These are phyloP conservation scores for Drosophila kohkoa DNA, from an alignment of 1,140 invertebrate species.

Conservation along the genomic window DNA sequence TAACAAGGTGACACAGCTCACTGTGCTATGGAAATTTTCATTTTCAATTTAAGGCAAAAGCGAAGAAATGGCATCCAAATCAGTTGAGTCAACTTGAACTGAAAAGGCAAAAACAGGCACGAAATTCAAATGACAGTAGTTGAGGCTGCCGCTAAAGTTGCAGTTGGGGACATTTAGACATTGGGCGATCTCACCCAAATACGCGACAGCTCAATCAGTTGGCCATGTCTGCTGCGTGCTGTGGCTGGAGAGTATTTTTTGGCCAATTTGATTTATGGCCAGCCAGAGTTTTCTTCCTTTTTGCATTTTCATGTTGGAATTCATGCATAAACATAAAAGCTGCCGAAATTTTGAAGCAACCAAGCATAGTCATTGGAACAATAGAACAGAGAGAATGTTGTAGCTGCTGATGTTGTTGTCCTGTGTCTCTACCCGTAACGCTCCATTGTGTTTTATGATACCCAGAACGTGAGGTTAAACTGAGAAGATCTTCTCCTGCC, in stretches of 20 bases:
- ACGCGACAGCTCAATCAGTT: constrained; percentile 81
- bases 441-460: constrained; percentile 79
- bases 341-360: constrained; percentile 64
- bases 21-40: constrained; percentile 65
- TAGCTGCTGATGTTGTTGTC: constrained; percentile 15
- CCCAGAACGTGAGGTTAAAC: constrained; percentile 76
- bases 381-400: constrained; percentile 57
- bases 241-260: constrained; percentile 57
- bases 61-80: constrained; percentile 37
- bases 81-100: constrained; percentile 40
- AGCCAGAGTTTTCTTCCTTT: constrained; percentile 64
- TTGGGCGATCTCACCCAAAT: constrained; percentile 78
- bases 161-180: constrained; percentile 48
- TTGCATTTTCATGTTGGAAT: constrained; percentile 80
- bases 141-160: constrained; percentile 22
- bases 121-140: constrained; percentile 62
- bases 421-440: constrained; percentile 40
- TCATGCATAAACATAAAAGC: constrained; percentile 83
- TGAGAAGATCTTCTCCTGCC: constrained; percentile 54
- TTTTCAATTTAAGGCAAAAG: constrained; percentile 47
- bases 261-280: constrained; percentile 77
- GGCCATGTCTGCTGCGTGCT: constrained; percentile 78
- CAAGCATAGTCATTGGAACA: constrained; percentile 65
- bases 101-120: constrained; percentile 60
- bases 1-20: constrained; percentile 41